Evolutionary conservation across 2,113 vertebrate species (phyloP), one percentile per base, ranked within the genome.

Genomic region (Cebus imitator): DNA sequence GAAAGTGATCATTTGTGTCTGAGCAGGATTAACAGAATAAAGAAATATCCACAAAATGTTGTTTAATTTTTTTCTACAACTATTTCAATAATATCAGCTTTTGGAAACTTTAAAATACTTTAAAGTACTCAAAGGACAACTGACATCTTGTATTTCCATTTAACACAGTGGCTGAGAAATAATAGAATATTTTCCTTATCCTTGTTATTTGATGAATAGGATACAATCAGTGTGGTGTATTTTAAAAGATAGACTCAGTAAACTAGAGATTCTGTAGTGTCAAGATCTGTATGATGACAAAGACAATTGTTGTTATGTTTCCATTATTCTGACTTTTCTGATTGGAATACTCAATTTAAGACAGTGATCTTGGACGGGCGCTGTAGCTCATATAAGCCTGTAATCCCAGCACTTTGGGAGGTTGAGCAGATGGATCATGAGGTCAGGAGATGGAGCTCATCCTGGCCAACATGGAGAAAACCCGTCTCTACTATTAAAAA

Each of bases 1-100:
- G 40, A 81, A 95, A 94, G 48, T 76, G 64, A 95, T 87, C 50
- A n/a, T 93, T 93, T 78, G 2, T 35, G 27, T 91, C 86, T 79
- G 58, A 61, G 75, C 35, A 73, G 27, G 3, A 45, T 72, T 55
- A 90, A 20, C 8, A 87, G 48, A 83, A 86, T 78, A 66, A 55
- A 20, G 21, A 83, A 87, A 87, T 90, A 73, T 40, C 76, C 16
- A 90, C 21, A 12, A 66, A 81, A 57, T 45, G 64, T 55, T 57
- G 35, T 17, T 85, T 61, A 27, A 8, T 73, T 55, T 96, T 85
- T 90, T 80, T 20, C 52, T 88, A 7, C 35, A 84, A 37, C 21
- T 30, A 20, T 55, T 96, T 87, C 45, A n/a, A 92, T 94, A 17
- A 68, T 10, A 50, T 94, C 6, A 37, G 8, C 40, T 91, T n/a